Percentiles rank a stretch among this genome's conserved stretches.
These are phyloP conservation scores for Therioaphis trifolii DNA, from an alignment of 2,888 invertebrate genomes.

Conservation along the genomic window DNA sequence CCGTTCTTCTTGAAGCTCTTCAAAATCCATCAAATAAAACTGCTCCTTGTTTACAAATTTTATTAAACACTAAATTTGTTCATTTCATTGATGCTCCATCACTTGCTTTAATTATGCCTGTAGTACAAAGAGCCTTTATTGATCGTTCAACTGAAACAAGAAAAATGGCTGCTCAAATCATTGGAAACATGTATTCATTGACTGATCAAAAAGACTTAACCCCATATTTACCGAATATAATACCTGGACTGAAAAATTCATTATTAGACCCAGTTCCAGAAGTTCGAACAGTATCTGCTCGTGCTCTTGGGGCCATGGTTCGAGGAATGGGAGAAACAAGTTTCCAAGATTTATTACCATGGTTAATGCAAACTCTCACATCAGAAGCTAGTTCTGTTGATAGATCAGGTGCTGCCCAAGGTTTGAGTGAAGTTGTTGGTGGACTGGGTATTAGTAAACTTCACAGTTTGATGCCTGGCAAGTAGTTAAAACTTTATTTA, in stretches of 20 bases:
- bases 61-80: slow-evolving; percentile 96
- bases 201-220: slow-evolving; percentile 98
- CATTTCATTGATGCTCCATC: slow-evolving; percentile 99
- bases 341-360: slow-evolving; percentile 95
- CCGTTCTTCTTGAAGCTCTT: slow-evolving; percentile 86
- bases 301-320: slow-evolving; percentile 97
- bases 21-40: slow-evolving; percentile 98
- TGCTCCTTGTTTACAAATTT: slow-evolving; percentile 88
- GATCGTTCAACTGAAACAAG: slow-evolving; percentile 97
- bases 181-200: slow-evolving; percentile 99
- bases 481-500: neutral
- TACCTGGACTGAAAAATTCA: slow-evolving; percentile 95
- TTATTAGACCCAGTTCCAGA: slow-evolving; percentile 98
- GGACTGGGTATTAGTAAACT: slow-evolving; percentile 95
- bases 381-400: slow-evolving; percentile 96
- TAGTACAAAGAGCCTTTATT: slow-evolving; percentile 96
- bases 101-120: slow-evolving; percentile 98
- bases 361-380: slow-evolving; percentile 97
- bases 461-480: slow-evolving; percentile 93
- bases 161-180: slow-evolving; percentile 99
- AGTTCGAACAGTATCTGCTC: slow-evolving; percentile 93
- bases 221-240: slow-evolving; percentile 95
- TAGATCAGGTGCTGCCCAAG: slow-evolving; percentile 94
- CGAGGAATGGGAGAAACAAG: slow-evolving; percentile 96
- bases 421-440: slow-evolving; percentile 96